Conservation (phyloP, 2,888 invertebrate genomes). For the Platyscelio sp. region DNA sequence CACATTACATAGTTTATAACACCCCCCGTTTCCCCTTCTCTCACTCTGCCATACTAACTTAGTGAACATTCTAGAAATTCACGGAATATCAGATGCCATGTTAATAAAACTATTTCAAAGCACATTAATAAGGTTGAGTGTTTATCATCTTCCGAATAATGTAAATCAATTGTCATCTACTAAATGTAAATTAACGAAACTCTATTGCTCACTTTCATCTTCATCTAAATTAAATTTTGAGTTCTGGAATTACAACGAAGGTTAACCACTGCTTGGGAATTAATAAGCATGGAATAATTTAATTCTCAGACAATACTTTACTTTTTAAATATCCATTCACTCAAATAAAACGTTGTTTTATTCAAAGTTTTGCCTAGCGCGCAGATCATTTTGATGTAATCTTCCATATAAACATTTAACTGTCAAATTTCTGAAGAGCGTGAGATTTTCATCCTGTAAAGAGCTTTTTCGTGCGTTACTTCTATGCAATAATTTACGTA, state of each 20-base stretch:
- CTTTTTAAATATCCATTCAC: constrained; percentile 22
- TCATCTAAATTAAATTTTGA: too few species aligned
- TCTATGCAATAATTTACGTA: constrained; percentile 63
- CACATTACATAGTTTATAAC: constrained; percentile 74
- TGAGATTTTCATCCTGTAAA: constrained; percentile 63
- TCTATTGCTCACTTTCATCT: constrained; percentile 12
- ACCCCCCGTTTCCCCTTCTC: constrained; percentile 73
- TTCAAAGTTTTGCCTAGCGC: constrained; percentile 29
- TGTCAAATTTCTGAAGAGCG: constrained; percentile 52
- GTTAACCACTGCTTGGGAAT: not conserved
- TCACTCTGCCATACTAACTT: constrained; percentile 22
- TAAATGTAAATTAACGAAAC: too few species aligned
- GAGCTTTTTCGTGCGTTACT: constrained; percentile 60
- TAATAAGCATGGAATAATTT: constrained; percentile 28
- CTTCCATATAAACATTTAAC: constrained; percentile 48
- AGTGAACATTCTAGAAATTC: constrained; percentile 62
- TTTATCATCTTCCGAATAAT: not conserved
- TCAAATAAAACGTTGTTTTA: constrained; percentile 14
- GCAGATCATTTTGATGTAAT: constrained; percentile 44
- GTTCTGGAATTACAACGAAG: too few species aligned
- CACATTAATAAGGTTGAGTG: constrained; percentile 19
- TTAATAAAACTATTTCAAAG: constrained; percentile 37
- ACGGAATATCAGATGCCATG: constrained; percentile 28
- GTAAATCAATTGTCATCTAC: not conserved
- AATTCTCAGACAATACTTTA: constrained; percentile 15